Conservation (phyloP, 23 tunicate genomes). For the Corella eumyota region DNA sequence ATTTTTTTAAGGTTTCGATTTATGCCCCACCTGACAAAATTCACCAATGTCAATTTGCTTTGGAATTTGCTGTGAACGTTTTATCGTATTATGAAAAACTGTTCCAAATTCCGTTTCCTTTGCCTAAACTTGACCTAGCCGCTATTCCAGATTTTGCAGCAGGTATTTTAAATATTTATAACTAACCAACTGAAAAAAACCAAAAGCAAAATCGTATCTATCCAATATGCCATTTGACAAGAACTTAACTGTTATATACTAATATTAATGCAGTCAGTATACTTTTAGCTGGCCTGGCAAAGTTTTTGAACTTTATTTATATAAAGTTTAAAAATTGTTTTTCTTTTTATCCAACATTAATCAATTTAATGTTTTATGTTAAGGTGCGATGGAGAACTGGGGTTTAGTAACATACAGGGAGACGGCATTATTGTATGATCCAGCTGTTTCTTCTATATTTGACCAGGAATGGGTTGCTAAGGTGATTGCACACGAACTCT, state of each 20-base stretch:
- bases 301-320: too few relatives aligned
- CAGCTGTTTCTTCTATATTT: constrained; percentile 22
- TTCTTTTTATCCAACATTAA: not conserved
- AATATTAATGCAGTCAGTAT: too few relatives aligned
- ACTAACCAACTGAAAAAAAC: too few relatives aligned
- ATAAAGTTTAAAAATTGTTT: too few relatives aligned
- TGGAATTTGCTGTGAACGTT: constrained; percentile 34
- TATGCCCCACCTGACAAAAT: constrained; percentile 63
- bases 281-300: too few relatives aligned
- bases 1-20: constrained; percentile 38
- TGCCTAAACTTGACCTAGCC: constrained; percentile 74
- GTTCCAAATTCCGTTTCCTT: constrained; percentile 71
- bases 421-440: constrained; percentile 49
- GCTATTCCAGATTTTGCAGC: constrained; percentile 98
- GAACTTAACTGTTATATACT: too few relatives aligned
- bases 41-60: constrained; percentile 42
- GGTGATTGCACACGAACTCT: constrained; percentile 72
- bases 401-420: constrained; percentile 87
- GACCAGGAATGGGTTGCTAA: constrained; percentile 69
- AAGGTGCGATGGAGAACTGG: constrained; percentile 99
- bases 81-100: constrained; percentile 42
- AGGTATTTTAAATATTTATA: constrained; percentile 12
- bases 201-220: too few relatives aligned
- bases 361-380: not conserved
- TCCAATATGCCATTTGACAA: too few relatives aligned